Evolutionary conservation across 2,113 vertebrate genomes (phyloP), one percentile per base, ranked within the genome.

Genomic region (Grammomys dolichurus): DNA sequence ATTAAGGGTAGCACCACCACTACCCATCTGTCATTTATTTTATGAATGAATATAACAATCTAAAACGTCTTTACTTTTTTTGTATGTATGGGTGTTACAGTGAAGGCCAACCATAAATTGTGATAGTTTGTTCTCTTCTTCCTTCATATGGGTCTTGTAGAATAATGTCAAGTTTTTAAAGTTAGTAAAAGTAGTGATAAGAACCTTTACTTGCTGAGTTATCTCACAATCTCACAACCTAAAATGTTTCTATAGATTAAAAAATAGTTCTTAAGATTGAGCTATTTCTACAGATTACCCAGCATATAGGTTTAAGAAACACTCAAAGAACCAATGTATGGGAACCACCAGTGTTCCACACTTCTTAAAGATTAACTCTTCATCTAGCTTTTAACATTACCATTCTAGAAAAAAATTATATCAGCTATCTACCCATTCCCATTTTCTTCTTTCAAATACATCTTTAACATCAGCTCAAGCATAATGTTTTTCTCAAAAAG

Each of bases 401-500:
- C 26, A 78, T 91, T 5, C 60, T 89, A 48, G 58, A 65, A 40
- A 92, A 91, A 58, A 7, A 65, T 65, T 33, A 28, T 20, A 84
- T 22, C 11, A 82, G 46, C 48, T 88, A 51, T 24, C 31, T 69
- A 65, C 17, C 5, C 28, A 69, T 2, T 1, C 75, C n/a, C 24
- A 20, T 33, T 51, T 70, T 86, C n/a, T 78, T 93, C 12, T 90
- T 95, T 54, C 56, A 96, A 73, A 1, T 43, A 7, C 1, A 58
- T 19, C 24, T 5, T 86, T 92, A 82, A 63, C 54, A 95, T 96
- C 69, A 88, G 12, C 88, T 95, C n/a, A 63, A 54, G 48, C 51
- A 65, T 86, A 40, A 89, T 73, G 40, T 22, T 0, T 28, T 58
- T 87, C 48, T 14, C 20, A 3, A 51, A 43, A 96, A 88, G 65